Evolutionary conservation across 2,888 invertebrate species (phyloP).

Genomic region (Dexiosoma caninum): DNA sequence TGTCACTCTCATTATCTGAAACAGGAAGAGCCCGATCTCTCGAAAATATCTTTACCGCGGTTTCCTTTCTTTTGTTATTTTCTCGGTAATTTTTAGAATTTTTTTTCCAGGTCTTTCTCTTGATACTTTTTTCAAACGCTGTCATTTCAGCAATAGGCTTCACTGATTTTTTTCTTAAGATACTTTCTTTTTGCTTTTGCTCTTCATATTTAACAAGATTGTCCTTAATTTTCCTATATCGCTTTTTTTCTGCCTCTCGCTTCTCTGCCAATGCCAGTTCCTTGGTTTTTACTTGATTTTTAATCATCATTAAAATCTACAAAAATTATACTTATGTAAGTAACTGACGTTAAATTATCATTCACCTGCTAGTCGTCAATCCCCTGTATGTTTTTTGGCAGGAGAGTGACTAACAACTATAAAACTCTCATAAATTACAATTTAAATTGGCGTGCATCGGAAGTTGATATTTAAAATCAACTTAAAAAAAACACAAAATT

Average conservation of each 20-base stretch:
- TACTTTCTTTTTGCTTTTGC: too few relatives aligned
- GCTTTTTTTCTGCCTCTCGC: background rate
- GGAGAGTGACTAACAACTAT: too few relatives aligned
- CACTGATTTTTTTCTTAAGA: background rate
- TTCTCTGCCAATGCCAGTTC: background rate
- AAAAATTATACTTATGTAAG: too few relatives aligned
- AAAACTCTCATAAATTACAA: too few relatives aligned
- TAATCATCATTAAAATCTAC: background rate
- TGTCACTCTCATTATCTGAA: background rate
- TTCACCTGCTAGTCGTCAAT: too few relatives aligned
- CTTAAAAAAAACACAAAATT: too few relatives aligned
- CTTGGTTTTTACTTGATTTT: background rate
- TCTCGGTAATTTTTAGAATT: background rate
- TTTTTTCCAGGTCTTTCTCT: conserved; percentile 9
- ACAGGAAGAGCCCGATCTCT: background rate
- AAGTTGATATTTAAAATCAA: too few relatives aligned
- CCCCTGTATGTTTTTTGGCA: too few relatives aligned
- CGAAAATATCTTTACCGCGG: background rate
- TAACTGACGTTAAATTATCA: too few relatives aligned
- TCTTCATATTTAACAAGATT: too few relatives aligned
- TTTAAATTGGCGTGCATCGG: too few relatives aligned
- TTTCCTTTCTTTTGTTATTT: conserved; percentile 11
- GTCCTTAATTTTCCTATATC: background rate
- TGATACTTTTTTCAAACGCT: conserved; percentile 13
- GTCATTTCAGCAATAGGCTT: conserved; percentile 10